phyloP scores from a whole-genome alignment of 1,140 invertebrate genomes.

The Macrobrachium rosenbergii region DNA sequence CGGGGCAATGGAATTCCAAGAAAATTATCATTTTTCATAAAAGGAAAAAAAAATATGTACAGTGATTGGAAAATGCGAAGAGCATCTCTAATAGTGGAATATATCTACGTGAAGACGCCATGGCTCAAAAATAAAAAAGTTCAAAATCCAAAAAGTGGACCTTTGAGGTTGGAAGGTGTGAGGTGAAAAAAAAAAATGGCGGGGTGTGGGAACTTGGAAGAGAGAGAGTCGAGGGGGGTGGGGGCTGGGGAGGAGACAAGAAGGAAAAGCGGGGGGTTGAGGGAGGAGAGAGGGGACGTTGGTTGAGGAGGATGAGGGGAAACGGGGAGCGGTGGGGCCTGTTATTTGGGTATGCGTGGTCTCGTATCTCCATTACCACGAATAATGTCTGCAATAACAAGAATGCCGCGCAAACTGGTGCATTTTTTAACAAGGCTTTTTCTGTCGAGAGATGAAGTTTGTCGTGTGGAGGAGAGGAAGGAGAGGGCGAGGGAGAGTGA shows the following conservation, averaged over 20 bases:
- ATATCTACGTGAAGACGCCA: no score
- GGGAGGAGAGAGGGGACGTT: background rate
- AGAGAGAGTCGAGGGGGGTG: background rate
- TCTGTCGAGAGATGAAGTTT: constrained; percentile 44
- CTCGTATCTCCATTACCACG: constrained; percentile 42
- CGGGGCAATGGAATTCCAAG: background rate
- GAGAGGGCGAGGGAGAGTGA: constrained; percentile 8
- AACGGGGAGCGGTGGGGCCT: background rate
- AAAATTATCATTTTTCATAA: background rate
- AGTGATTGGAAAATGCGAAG: no score
- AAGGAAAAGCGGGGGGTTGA: background rate
- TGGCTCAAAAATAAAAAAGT: background rate
- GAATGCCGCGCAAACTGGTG: constrained; percentile 27
- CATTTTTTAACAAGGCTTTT: constrained; percentile 53
- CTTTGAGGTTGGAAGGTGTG: background rate
- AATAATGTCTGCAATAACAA: constrained; percentile 51
- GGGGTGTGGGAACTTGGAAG: background rate
- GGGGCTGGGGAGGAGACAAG: no score
- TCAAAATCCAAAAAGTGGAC: background rate
- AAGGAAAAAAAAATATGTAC: background rate
- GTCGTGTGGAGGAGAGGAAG: constrained; percentile 11
- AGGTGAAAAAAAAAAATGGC: background rate
- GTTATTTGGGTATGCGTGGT: background rate
- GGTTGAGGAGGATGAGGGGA: background rate
- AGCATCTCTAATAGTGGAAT: no score